These are phyloP conservation scores for Beroe forskalii DNA, from an alignment of 37 sponge, comb jelly and placozoan genomes.

Conservation along the genomic window DNA sequence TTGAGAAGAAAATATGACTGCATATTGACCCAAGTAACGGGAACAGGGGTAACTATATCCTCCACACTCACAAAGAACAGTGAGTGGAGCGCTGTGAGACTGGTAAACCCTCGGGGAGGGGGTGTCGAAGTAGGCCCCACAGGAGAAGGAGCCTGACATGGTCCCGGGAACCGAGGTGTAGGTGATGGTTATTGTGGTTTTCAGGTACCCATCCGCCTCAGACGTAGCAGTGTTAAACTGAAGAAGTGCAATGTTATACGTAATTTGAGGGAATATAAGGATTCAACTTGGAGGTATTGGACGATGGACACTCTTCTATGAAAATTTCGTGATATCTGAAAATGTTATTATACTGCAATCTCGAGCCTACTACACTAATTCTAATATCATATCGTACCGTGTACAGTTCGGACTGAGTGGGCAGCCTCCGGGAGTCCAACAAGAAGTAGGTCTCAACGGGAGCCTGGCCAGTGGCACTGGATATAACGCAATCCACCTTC, in stretches of 20 bases:
- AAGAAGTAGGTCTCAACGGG: neutral
- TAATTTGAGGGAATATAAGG: neutral
- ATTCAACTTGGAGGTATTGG: neutral
- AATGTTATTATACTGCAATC: too few relatives aligned
- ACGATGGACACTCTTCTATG: neutral
- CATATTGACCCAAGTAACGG: too few relatives aligned
- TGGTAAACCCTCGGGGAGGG: neutral
- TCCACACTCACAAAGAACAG: slow-evolving; percentile 13
- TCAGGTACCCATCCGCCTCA: neutral
- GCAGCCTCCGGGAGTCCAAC: neutral
- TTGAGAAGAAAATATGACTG: too few relatives aligned
- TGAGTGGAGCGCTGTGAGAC: neutral
- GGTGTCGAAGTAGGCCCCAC: neutral
- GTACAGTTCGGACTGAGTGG: neutral
- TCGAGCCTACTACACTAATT: too few relatives aligned
- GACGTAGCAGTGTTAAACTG: neutral
- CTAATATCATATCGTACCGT: neutral
- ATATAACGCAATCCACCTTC: neutral
- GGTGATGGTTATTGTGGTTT: slow-evolving; percentile 8
- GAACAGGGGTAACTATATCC: too few relatives aligned
- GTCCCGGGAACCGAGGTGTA: neutral
- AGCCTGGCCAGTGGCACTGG: neutral
- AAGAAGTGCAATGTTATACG: too few relatives aligned
- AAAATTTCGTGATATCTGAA: too few relatives aligned
- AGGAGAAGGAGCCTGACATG: neutral